Percentiles rank a stretch among this genome's conserved stretches.
phyloP scores from a whole-genome alignment of 2,113 vertebrate species.

The Astur gentilis region DNA sequence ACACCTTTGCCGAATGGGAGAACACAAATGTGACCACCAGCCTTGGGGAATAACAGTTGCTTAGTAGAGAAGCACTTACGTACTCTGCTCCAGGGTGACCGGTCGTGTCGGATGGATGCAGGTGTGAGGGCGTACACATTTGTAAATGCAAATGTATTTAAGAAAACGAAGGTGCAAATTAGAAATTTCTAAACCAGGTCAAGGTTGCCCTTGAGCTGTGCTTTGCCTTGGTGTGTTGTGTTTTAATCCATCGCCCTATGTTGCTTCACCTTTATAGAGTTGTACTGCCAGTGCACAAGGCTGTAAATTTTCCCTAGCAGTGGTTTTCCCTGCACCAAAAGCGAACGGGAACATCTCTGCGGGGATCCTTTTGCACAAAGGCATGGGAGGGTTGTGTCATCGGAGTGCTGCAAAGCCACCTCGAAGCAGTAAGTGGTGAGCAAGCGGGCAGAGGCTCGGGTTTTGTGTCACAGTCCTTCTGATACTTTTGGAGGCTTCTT shows the following conservation, averaged over 20 bases:
- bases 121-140: not conserved
- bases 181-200: not conserved
- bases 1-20: not conserved
- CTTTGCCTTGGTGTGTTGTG: not conserved
- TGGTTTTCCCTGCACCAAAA: not conserved
- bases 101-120: not conserved
- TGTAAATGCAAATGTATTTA: not conserved
- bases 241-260: not conserved
- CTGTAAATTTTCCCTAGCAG: not conserved
- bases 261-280: not conserved
- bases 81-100: not conserved
- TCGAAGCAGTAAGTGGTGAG: not conserved
- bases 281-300: not conserved
- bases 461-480: not conserved
- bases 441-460: not conserved
- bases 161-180: not conserved
- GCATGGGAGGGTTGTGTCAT: not conserved
- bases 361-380: not conserved
- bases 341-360: not conserved
- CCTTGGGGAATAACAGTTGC: not conserved
- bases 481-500: not conserved
- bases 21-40: not conserved
- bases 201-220: not conserved
- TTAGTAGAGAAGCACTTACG: accelerated
- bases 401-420: not conserved